Conservation (phyloP, 2,113 vertebrate species). For the Jaculus jaculus region DNA sequence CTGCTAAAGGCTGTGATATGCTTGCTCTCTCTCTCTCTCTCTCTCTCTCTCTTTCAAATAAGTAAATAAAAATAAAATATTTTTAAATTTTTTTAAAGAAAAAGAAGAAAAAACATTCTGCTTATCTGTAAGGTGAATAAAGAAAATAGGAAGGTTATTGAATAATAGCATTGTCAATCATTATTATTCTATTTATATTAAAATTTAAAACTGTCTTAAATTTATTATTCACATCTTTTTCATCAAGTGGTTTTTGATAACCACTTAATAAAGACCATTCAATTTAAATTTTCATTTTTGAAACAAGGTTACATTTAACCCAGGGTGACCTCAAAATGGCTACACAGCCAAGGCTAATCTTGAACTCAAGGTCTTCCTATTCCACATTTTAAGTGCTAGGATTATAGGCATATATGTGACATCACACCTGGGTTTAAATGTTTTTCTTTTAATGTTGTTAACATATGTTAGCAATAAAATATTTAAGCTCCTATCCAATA, state of each 20-base stretch:
- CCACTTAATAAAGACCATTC: neutral
- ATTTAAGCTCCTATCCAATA: neutral
- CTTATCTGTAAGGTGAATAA: neutral
- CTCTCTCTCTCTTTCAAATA: neutral
- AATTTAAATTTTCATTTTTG: no score
- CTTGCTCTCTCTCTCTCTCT: no score
- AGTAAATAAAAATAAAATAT: neutral
- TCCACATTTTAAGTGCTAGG: neutral
- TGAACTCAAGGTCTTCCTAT: neutral
- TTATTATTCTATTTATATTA: slow-evolving; percentile 3
- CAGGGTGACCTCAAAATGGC: no score
- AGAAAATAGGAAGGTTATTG: neutral
- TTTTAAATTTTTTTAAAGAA: neutral
- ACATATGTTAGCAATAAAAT: neutral
- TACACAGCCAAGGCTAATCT: neutral
- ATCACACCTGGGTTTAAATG: neutral
- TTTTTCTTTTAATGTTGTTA: slow-evolving; percentile 9
- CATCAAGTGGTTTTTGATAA: neutral
- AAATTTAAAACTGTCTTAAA: slow-evolving; percentile 25
- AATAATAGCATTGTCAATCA: neutral
- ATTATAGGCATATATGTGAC: neutral
- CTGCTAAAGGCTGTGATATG: no score
- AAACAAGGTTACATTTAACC: no score
- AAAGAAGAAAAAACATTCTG: neutral
- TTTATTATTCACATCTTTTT: slow-evolving; percentile 6